Base-by-base conservation (phyloP, 2,888 invertebrate genomes). In the Penaeus monodon region DNA sequence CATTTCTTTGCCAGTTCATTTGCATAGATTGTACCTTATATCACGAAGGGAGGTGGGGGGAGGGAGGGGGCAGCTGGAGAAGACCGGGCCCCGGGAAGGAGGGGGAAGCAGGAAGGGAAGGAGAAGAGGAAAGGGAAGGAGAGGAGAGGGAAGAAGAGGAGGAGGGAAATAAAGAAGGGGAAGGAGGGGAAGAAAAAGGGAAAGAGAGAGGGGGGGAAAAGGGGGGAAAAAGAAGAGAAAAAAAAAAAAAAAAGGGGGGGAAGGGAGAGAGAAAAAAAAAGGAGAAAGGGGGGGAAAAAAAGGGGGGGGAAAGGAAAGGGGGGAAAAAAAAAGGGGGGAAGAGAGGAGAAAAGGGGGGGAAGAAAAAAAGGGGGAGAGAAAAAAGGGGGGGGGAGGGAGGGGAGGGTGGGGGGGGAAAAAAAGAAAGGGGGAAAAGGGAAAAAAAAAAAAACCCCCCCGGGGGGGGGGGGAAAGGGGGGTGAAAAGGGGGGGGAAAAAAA, bases 1-100 rank as follows among this genome's bases (percentile, higher is more conserved):
- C 80, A 85, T 85, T 79, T 80, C 85, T 80, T 80, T 29, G 24
- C 24, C 65, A 64, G 73, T 38, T 49, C 79, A 84, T 84, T 85
- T 85, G 81, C 80, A 85, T 81, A 81, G 63, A 83, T 24, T 57
- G 57, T 57, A 57, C 57, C 57, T 57, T 57, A 57, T 57, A 57
- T 57, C 57, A 38, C 63, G 29, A 24, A 76, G 64, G 65, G 79
- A 79, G 57, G 38, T 74, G 64, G 74, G 44, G 74, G 74, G 76
- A 66, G 27, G 81, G 38, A 63, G 73, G 49, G 49, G 63, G n/a
- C 27, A 65, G 20, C 68, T 27, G 66, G 64, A 73, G 74, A 81
- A 76, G 38, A 81, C 29, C 63, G 73, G 66, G 49, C 68, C 14
- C 29, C 73, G 81, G 74, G 84, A 79, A 70, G 79, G n/a, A 24